These are phyloP conservation scores for Anthopleura xanthogrammica DNA, from an alignment of 92 coral and sea anemone genomes.

Conservation along the genomic window DNA sequence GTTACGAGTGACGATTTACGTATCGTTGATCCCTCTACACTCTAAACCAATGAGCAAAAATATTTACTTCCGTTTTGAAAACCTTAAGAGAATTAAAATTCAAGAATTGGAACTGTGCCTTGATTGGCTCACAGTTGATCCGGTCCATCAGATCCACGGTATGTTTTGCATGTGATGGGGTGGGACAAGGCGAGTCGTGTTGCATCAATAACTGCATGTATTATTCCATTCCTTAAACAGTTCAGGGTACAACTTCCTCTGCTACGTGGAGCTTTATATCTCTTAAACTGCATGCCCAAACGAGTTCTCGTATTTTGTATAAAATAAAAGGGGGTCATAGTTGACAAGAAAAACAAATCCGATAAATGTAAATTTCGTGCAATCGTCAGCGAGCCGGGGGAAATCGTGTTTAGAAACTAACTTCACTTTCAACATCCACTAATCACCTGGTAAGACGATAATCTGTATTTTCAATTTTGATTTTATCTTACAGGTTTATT, in stretches of 20 bases:
- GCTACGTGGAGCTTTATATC: neutral
- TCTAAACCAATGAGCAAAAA: neutral
- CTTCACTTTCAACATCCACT: neutral
- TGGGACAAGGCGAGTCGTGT: slow-evolving; percentile 1
- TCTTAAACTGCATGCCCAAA: neutral
- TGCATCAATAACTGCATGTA: neutral
- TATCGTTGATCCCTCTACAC: neutral
- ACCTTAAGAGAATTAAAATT: neutral
- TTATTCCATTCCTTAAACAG: neutral
- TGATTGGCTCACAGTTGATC: neutral
- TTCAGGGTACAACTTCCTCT: neutral
- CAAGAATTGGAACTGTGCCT: neutral
- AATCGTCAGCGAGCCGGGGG: neutral
- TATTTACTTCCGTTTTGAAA: neutral
- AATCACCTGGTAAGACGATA: slow-evolving; percentile 3
- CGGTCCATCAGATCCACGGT: neutral
- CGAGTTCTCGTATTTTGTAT: neutral
- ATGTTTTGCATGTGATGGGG: neutral
- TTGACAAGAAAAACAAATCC: neutral
- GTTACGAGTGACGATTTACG: neutral
- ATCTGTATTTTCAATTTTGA: neutral
- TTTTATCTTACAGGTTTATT: neutral
- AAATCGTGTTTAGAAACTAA: neutral
- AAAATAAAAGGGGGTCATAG: neutral
- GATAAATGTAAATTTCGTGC: neutral